Evolutionary conservation across 2,888 invertebrate genomes (phyloP).

Genomic region (Agrotis segetum): DNA sequence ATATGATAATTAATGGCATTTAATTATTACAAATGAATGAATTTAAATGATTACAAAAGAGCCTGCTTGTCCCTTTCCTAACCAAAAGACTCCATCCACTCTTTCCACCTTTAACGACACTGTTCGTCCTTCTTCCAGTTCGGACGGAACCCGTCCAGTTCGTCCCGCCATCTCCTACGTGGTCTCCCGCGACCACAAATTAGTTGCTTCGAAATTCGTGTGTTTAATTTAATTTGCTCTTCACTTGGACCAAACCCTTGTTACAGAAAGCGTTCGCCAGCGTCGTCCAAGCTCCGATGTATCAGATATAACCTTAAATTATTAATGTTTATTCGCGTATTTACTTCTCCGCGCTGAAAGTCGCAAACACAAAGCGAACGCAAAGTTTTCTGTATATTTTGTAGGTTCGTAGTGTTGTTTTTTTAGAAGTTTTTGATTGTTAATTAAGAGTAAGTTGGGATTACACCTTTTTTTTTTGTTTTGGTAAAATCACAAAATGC

Average conservation of each 20-base stretch:
- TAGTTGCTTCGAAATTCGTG: not conserved
- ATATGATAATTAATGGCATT: no score
- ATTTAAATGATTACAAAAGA: no score
- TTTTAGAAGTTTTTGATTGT: not conserved
- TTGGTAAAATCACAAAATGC: no score
- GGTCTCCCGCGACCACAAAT: no score
- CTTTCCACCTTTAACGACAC: no score
- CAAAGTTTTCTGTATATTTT: conserved; percentile 28
- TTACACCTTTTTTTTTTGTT: no score
- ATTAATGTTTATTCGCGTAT: conserved; percentile 78
- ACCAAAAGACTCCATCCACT: no score
- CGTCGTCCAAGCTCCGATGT: conserved; percentile 71
- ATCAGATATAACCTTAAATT: conserved; percentile 79
- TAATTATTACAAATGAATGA: not conserved
- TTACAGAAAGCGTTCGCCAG: conserved; percentile 65
- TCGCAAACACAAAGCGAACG: conserved; percentile 37
- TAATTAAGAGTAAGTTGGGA: no score
- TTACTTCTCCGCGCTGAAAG: conserved; percentile 64
- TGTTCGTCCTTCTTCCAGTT: no score
- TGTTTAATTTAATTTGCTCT: conserved; percentile 5
- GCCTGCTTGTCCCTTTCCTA: no score
- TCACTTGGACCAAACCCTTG: conserved; percentile 39
- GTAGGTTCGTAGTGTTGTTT: conserved; percentile 1
- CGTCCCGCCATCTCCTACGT: no score
- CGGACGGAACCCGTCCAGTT: no score